phyloP scores from a whole-genome alignment of 2,888 invertebrate species.

The Tiliacea aurago region DNA sequence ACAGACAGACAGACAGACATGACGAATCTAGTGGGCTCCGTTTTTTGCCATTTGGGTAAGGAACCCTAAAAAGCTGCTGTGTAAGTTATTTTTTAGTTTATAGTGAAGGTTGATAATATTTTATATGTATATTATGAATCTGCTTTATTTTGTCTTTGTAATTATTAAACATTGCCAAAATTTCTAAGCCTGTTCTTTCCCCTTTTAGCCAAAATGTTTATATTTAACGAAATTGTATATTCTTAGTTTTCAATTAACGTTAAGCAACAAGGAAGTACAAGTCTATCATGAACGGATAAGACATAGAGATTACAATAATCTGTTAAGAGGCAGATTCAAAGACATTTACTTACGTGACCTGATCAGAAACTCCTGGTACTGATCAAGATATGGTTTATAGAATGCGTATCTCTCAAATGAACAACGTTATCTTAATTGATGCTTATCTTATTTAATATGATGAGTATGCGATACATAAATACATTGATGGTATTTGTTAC shows the following conservation, averaged over 20 bases:
- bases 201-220: neutral
- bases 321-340: slow-evolving; percentile 8
- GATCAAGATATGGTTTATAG: slow-evolving; percentile 8
- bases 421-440: slow-evolving; percentile 13
- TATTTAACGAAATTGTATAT: neutral
- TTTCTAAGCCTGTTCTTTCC: neutral
- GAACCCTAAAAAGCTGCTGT: too few species aligned
- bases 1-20: too few species aligned
- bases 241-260: neutral
- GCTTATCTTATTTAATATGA: slow-evolving; percentile 14
- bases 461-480: neutral
- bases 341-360: slow-evolving; percentile 1
- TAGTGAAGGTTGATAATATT: neutral
- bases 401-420: slow-evolving; percentile 5
- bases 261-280: neutral
- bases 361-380: slow-evolving; percentile 3
- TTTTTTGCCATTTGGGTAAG: too few species aligned
- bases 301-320: neutral
- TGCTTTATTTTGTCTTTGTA: neutral
- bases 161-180: neutral
- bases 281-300: neutral
- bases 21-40: too few species aligned
- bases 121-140: neutral
- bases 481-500: neutral
- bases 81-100: neutral